Conservation (phyloP, 2,113 vertebrate genomes). For the Aspiorhynchus laticeps region DNA sequence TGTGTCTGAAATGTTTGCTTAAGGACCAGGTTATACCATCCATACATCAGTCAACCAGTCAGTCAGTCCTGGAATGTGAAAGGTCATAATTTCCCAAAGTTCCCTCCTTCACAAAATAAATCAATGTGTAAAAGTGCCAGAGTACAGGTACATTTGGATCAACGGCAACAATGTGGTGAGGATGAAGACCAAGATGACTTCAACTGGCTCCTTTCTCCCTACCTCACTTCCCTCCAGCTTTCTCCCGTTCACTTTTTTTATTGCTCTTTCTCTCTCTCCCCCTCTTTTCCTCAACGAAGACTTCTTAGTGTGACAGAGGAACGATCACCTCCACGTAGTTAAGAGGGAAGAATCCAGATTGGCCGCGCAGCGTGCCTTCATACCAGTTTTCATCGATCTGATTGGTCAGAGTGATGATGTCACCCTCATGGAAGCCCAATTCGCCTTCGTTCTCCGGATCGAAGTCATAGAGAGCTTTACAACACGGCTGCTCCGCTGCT, state of each 20-base stretch:
- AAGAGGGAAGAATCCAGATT: slow-evolving; percentile 96
- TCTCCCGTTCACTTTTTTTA: slow-evolving; percentile 48
- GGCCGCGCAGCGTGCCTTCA: slow-evolving; percentile 92
- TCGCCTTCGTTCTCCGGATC: slow-evolving; percentile 97
- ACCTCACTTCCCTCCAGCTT: slow-evolving; percentile 49
- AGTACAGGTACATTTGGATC: slow-evolving; percentile 56
- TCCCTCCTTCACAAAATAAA: slow-evolving; percentile 49
- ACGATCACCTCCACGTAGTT: slow-evolving; percentile 97
- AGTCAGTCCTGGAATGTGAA: slow-evolving; percentile 65
- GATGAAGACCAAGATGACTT: slow-evolving; percentile 59
- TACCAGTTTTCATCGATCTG: slow-evolving; percentile 99
- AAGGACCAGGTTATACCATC: slow-evolving; percentile 17
- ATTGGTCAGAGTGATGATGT: slow-evolving; percentile 96
- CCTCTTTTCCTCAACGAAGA: neutral
- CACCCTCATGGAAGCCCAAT: slow-evolving; percentile 94
- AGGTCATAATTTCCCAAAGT: slow-evolving; percentile 54
- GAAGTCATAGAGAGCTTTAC: slow-evolving; percentile 95
- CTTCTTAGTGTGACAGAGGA: slow-evolving; percentile 87
- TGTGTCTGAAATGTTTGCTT: slow-evolving; percentile 25
- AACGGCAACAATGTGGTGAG: slow-evolving; percentile 59
- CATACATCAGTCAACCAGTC: slow-evolving; percentile 15
- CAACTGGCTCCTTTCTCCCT: slow-evolving; percentile 51
- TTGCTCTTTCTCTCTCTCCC: slow-evolving; percentile 2
- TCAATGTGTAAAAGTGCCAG: slow-evolving; percentile 64
- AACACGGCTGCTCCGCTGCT: slow-evolving; percentile 91